Conservation (phyloP, 2,888 invertebrate species). For the Ommatoiulus sabulosus region DNA sequence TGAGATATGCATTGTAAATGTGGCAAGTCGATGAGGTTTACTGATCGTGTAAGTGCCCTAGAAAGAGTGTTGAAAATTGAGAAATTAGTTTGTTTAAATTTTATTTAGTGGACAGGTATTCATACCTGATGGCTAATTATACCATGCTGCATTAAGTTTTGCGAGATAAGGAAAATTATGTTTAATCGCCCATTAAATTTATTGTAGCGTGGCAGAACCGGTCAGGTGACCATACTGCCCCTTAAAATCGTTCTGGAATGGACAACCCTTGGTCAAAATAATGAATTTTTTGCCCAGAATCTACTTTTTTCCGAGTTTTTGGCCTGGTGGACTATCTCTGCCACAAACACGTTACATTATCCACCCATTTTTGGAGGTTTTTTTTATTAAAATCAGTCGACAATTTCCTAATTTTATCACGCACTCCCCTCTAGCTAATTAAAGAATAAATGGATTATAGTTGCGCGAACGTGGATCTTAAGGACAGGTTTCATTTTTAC, state of each 20-base stretch:
- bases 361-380: not conserved
- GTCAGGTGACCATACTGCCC: not conserved
- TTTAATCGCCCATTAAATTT: not conserved
- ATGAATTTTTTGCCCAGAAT: too few species aligned
- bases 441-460: conserved; percentile 6
- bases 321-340: not conserved
- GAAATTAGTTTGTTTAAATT: not conserved
- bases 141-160: not conserved
- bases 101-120: not conserved
- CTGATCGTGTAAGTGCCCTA: not conserved
- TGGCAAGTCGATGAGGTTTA: not conserved
- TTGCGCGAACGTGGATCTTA: not conserved
- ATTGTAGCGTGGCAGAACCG: not conserved
- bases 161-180: not conserved
- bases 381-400: conserved; percentile 9
- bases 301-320: not conserved
- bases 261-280: not conserved
- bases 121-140: not conserved
- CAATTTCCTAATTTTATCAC: conserved; percentile 13
- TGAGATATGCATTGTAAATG: not conserved
- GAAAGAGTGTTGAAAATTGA: not conserved
- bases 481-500: not conserved
- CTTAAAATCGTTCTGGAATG: not conserved
- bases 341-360: not conserved
- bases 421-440: conserved; percentile 38